Conservation (phyloP, 2,888 invertebrate genomes). For the Chrysotoxum bicinctum region DNA sequence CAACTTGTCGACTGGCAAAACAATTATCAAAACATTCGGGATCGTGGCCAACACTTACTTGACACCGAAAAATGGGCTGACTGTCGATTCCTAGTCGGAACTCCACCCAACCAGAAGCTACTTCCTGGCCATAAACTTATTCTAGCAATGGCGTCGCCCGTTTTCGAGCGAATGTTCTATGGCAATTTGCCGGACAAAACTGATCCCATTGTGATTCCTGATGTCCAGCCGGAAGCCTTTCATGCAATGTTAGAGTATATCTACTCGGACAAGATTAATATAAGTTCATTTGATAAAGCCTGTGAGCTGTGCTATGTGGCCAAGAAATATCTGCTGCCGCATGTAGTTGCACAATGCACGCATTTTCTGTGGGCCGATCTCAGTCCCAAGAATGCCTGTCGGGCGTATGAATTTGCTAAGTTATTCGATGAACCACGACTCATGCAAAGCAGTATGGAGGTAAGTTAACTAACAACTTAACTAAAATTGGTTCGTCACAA, state of each 20-base stretch:
- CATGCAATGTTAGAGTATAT: slow-evolving; percentile 91
- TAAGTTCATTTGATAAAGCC: slow-evolving; percentile 92
- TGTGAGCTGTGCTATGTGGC: slow-evolving; percentile 94
- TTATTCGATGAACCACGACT: slow-evolving; percentile 91
- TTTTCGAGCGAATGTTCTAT: slow-evolving; percentile 94
- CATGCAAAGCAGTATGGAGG: slow-evolving; percentile 91
- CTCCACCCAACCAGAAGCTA: slow-evolving; percentile 88
- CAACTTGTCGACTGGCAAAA: slow-evolving; percentile 87
- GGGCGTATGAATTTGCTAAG: slow-evolving; percentile 93
- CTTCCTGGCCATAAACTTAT: slow-evolving; percentile 91
- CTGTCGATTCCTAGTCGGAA: slow-evolving; percentile 91
- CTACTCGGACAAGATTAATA: slow-evolving; percentile 90
- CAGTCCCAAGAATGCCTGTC: slow-evolving; percentile 89
- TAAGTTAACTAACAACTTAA: slow-evolving; percentile 78
- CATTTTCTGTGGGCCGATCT: slow-evolving; percentile 89
- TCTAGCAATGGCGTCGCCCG: slow-evolving; percentile 93
- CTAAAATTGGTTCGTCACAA: too few relatives aligned
- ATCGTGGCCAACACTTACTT: slow-evolving; percentile 88
- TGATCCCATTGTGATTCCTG: slow-evolving; percentile 90
- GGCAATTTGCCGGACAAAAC: slow-evolving; percentile 91
- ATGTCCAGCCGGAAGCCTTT: slow-evolving; percentile 93
- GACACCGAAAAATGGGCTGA: slow-evolving; percentile 92
- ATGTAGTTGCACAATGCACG: slow-evolving; percentile 91
- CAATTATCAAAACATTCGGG: slow-evolving; percentile 86
- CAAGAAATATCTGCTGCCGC: slow-evolving; percentile 93